phyloP scores from a whole-genome alignment of 2,113 vertebrate species.

The Stomatorhinus ivindoensis region DNA sequence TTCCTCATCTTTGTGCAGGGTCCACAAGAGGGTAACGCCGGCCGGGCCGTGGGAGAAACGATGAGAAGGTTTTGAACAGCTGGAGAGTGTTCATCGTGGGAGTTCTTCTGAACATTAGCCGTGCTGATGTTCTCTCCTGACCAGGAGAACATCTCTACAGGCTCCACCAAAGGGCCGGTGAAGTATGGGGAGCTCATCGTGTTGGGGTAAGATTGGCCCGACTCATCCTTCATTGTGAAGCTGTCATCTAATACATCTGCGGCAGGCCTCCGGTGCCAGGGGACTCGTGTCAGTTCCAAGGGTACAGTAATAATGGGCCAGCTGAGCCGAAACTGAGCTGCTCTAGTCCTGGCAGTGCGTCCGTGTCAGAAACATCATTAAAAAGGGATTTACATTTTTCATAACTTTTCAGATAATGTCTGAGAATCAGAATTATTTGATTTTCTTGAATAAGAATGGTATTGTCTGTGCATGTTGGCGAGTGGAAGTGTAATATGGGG shows the following conservation, averaged over 20 bases:
- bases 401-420: background rate
- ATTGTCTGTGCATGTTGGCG: background rate
- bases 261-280: background rate
- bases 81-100: background rate
- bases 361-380: background rate
- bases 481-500: background rate
- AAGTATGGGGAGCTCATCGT: constrained; percentile 94
- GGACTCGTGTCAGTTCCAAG: background rate
- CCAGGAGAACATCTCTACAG: constrained; percentile 73
- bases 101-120: constrained; percentile 27
- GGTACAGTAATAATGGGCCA: background rate
- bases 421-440: background rate
- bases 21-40: background rate
- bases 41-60: background rate
- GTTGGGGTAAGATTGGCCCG: constrained; percentile 71
- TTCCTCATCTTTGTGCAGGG: background rate
- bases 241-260: background rate
- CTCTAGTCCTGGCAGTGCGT: background rate
- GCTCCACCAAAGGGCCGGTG: constrained; percentile 76
- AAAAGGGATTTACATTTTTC: background rate
- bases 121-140: constrained; percentile 83
- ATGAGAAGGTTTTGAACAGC: background rate
- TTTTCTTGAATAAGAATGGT: background rate
- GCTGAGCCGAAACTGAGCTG: background rate
- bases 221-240: background rate